Evolutionary conservation across 2,113 vertebrate species (phyloP), one percentile per base, ranked within the genome.

Genomic region (Neomonachus schauinslandi): DNA sequence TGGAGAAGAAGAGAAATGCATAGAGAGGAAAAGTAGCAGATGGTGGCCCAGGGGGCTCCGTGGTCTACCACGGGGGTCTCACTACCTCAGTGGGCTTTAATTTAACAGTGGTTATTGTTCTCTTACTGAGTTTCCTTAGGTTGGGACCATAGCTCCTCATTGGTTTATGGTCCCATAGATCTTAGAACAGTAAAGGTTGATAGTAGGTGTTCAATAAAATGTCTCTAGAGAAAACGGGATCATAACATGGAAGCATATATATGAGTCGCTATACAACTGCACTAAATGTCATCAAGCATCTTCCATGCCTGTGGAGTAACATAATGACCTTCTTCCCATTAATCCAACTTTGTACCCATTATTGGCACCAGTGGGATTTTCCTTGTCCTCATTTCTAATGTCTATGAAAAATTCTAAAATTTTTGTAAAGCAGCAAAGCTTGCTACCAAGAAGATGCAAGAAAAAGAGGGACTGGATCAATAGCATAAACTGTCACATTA

Each of bases 371-470:
- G 1, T 24, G 36, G 22, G 24, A 36, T 89, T 82, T 94, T 82
- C 71, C 57, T 95, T 26, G 36, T 82, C 65, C 59, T 91, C 77
- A n/a, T 89, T 86, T 89, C 42, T 72, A 65, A 55, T 36, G 65
- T 22, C 61, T 61, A 13, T 59, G 57, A 85, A 87, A 42, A 51
- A 61, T 14, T n/a, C 16, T 77, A n/a, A 55, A 46, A 61, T 49
- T 46, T 88, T 61, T 69, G 2, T 33, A 21, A 85, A 95, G 13
- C 74, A 53, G n/a, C 59, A 72, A 83, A 84, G 26, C 11, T 91
- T 84, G 67, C 91, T 71, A 82, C 51, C 9, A 86, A 93, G 77
- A 96, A 95, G 67, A 33, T 33, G 2, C 19, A 92, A 94, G 33
- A 31, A 80, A 91, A 93, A 31, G n/a, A 74, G 31, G 22, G 10